phyloP scores from a whole-genome alignment of 2,888 invertebrate genomes.

The Drosophila niveifrons region DNA sequence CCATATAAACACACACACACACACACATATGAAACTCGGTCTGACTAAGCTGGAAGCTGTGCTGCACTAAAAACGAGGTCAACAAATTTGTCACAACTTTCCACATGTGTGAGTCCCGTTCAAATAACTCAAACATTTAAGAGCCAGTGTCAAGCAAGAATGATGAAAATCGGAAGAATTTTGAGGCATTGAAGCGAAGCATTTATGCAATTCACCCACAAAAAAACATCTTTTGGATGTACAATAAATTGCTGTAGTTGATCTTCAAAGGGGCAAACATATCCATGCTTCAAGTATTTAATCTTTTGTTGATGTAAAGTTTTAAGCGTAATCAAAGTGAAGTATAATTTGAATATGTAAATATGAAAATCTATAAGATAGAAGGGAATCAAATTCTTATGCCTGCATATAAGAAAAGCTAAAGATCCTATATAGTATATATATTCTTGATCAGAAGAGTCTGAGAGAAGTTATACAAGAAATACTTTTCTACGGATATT shows the following conservation, averaged over 20 bases:
- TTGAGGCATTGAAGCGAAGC: slow-evolving; percentile 1
- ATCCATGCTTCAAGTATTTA: neutral
- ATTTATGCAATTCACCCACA: neutral
- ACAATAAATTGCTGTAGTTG: neutral
- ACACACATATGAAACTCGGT: slow-evolving; percentile 37
- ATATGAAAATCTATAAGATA: too few relatives aligned
- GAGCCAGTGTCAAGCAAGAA: neutral
- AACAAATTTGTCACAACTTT: slow-evolving; percentile 35
- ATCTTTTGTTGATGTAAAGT: neutral
- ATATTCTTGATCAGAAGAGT: too few relatives aligned
- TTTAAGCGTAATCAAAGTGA: neutral
- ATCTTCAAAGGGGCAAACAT: neutral
- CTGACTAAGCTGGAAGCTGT: slow-evolving; percentile 39
- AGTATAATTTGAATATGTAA: too few relatives aligned
- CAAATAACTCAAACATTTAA: slow-evolving; percentile 12
- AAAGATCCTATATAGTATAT: too few relatives aligned
- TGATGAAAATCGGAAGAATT: slow-evolving; percentile 4
- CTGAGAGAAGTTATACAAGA: too few relatives aligned
- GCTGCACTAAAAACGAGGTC: slow-evolving; percentile 26
- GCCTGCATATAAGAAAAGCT: too few relatives aligned
- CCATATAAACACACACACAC: slow-evolving; percentile 16
- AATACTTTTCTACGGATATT: too few relatives aligned
- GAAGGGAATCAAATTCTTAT: too few relatives aligned
- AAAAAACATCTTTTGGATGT: neutral
- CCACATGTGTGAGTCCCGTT: slow-evolving; percentile 11